These are phyloP conservation scores for Andinoacara biseriatus DNA, from an alignment of 2,113 vertebrate genomes.

Conservation along the genomic window DNA sequence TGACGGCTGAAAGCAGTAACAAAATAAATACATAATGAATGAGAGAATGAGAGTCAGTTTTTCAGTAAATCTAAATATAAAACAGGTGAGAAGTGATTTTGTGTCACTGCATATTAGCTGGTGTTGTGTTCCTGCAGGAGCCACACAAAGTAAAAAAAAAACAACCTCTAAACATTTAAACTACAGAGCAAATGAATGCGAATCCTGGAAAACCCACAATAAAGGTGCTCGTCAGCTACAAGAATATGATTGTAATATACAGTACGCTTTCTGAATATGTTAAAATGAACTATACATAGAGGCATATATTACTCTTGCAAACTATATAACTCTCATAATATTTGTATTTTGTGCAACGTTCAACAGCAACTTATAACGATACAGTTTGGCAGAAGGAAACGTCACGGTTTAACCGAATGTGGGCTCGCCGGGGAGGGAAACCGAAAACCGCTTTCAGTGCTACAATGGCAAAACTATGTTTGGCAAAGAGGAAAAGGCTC, in stretches of 20 bases:
- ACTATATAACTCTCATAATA: conserved; percentile 66
- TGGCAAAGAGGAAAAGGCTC: conserved; percentile 58
- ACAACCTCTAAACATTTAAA: conserved; percentile 13
- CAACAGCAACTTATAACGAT: conserved; percentile 53
- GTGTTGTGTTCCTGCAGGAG: conserved; percentile 24
- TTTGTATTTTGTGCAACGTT: conserved; percentile 69
- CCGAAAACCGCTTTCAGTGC: conserved; percentile 36
- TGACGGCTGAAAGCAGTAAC: background rate
- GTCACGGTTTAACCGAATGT: conserved; percentile 22
- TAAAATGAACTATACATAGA: conserved; percentile 69
- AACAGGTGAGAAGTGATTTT: background rate
- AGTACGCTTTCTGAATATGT: conserved; percentile 54
- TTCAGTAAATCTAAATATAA: background rate
- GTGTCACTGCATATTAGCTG: conserved; percentile 45
- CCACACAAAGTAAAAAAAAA: conserved; percentile 43
- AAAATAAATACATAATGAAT: background rate
- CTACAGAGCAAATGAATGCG: conserved; percentile 38
- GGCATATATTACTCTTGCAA: conserved; percentile 74
- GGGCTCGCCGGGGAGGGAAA: conserved; percentile 6
- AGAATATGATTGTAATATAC: conserved; percentile 66
- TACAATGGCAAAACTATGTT: conserved; percentile 56
- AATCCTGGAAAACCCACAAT: conserved; percentile 46
- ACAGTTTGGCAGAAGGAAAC: conserved; percentile 61
- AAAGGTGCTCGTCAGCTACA: conserved; percentile 56
- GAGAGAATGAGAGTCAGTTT: conserved; percentile 1